Evolutionary conservation across 1,140 invertebrate genomes (phyloP), one percentile per base, ranked within the genome.

Genomic region (Metaphire vulgaris): DNA sequence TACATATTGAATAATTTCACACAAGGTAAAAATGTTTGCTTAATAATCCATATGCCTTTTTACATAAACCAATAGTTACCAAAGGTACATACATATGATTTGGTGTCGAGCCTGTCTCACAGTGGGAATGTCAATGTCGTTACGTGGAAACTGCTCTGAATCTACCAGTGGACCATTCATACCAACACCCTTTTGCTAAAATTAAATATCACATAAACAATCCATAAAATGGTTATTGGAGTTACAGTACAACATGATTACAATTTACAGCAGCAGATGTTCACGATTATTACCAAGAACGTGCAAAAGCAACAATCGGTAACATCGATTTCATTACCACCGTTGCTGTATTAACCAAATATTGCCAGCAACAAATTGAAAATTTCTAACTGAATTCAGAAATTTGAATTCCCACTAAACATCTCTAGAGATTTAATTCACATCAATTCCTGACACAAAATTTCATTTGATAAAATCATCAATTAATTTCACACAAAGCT

Each of bases 61-160:
- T n/a, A n/a, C n/a, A n/a, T n/a, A n/a, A n/a, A n/a, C n/a, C n/a
- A n/a, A n/a, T n/a, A n/a, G n/a, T 28, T n/a, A 31, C 31, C 30
- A 14, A 21, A 64, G 14, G 75, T 79, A 89, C 89, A 89, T 88
- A 93, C 94, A 94, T 81, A 94, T 94, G 69, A 98, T 95, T 81
- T 89, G 88, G 82, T 95, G 91, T 56, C 94, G 89, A 0, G 94
- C 92, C 85, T 92, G 90, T 75, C 95, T 88, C 0, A 98, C 92
- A 88, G 94, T 91, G 83, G 94, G 94, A 6, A 97, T 90, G 86
- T 98, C 94, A 79, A 98, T 92, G 81, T 96, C 93, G 80, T 89
- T 90, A 67, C 94, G 87, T 0, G 96, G 96, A 87, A 89, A 98
- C 1, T 93, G 95, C 81, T 96, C 91, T 1, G 79, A 78, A 85